Base-by-base conservation (phyloP, 2,888 invertebrate genomes). In the Drosophila niveifrons region DNA sequence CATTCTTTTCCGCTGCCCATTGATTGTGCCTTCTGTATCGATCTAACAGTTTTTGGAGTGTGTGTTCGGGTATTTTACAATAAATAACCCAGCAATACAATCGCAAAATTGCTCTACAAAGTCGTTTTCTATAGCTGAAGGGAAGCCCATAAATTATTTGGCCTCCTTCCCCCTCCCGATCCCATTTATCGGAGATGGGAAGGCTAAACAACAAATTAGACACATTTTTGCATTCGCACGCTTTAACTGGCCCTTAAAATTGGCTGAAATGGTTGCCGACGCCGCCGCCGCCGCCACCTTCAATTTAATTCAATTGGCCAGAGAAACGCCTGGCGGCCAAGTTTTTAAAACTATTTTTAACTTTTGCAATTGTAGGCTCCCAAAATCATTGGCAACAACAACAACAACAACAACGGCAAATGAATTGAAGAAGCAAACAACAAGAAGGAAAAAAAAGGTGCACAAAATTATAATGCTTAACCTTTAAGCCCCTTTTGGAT, bases 381-480 rank as follows among this genome's bases (percentile, higher is more conserved):
- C 29, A 55, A 61, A 50, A 66, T n/a, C 31, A 18, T 48, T 34
- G 34, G 52, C 43, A 53, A 56, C 44, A 59, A 43, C 17, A 67
- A 57, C 53, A 69, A n/a, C n/a, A n/a, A 55, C 44, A 57, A 51
- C 53, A 53, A 41, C 23, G 43, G 8, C 1, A 63, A 48, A 31
- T 44, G 64, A 23, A 52, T n/a, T 36, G 39, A 15, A 17, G 43
- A 13, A 15, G 36, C 36, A n/a, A n/a, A 23, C 23, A 52, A 53
- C 15, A 34, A 13, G 31, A 13, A 48, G 43, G 53, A 34, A 41
- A 56, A 52, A 70, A 79, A 82, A 75, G 75, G 78, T 80, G 73
- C 78, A 66, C 73, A 68, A 88, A 83, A 83, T 83, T 88, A 83
- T 83, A 83, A 83, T 88, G 83, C 83, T 88, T 74, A 88, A 80